phyloP scores from a whole-genome alignment of 2,888 invertebrate genomes.

The Diplazon laetatorius region DNA sequence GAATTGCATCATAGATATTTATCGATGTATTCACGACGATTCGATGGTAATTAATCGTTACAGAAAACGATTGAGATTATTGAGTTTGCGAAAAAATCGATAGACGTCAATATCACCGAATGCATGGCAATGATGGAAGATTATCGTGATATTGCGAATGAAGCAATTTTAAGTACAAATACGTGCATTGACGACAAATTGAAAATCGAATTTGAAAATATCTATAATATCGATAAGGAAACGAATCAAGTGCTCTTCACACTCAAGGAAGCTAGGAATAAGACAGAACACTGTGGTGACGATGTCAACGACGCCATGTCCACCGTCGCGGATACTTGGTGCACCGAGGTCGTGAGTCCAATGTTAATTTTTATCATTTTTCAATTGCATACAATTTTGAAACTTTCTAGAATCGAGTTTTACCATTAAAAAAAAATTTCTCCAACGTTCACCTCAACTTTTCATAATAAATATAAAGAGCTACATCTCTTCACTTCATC shows the following conservation, averaged over 20 bases:
- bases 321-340: conserved; percentile 58
- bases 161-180: conserved; percentile 18
- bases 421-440: no score
- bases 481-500: no score
- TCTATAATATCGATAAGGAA: conserved; percentile 56
- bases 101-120: background rate
- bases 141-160: background rate
- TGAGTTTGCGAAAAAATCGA: background rate
- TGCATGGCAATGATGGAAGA: background rate
- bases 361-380: background rate
- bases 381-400: no score
- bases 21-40: background rate
- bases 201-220: conserved; percentile 58
- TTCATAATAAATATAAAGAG: no score
- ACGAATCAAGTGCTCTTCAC: conserved; percentile 39
- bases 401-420: no score
- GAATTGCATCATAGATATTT: no score
- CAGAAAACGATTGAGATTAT: background rate
- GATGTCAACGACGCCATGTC: conserved; percentile 42
- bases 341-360: conserved; percentile 66
- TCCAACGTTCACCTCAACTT: no score
- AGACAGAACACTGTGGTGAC: conserved; percentile 55
- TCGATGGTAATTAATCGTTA: background rate
- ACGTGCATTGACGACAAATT: conserved; percentile 63
- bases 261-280: conserved; percentile 43